Conservation (phyloP, 1,140 invertebrate species). For the Asobara japonica region DNA sequence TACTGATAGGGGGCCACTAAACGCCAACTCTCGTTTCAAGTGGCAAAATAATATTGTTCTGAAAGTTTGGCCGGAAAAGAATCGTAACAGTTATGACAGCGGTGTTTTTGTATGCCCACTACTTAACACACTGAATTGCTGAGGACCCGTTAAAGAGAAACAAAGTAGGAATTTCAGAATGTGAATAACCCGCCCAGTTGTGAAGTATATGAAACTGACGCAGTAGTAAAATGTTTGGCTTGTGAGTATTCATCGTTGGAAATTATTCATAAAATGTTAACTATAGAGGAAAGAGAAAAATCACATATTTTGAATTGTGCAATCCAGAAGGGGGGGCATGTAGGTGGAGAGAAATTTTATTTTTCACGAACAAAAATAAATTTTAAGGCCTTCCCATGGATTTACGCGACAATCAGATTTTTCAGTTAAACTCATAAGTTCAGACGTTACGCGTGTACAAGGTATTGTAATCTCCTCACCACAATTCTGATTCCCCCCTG, state of each 20-base stretch:
- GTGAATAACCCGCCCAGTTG: conserved; percentile 20
- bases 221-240: conserved; percentile 4
- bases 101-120: conserved; percentile 42
- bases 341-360: too few species aligned
- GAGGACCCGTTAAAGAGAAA: conserved; percentile 26
- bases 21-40: not conserved
- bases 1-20: not conserved
- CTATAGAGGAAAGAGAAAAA: too few species aligned
- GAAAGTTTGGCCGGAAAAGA: not conserved
- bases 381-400: too few species aligned
- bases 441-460: too few species aligned
- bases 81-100: conserved; percentile 35
- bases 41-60: not conserved
- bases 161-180: conserved; percentile 17
- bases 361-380: too few species aligned
- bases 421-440: too few species aligned
- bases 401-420: too few species aligned
- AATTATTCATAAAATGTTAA: not conserved
- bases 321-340: too few species aligned
- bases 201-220: not conserved
- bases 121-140: conserved; percentile 38
- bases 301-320: too few species aligned
- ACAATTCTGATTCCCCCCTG: too few species aligned
- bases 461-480: too few species aligned
- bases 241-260: not conserved